These are phyloP conservation scores for Epizoanthus scotinus DNA, from an alignment of 92 coral and sea anemone genomes.

Conservation along the genomic window DNA sequence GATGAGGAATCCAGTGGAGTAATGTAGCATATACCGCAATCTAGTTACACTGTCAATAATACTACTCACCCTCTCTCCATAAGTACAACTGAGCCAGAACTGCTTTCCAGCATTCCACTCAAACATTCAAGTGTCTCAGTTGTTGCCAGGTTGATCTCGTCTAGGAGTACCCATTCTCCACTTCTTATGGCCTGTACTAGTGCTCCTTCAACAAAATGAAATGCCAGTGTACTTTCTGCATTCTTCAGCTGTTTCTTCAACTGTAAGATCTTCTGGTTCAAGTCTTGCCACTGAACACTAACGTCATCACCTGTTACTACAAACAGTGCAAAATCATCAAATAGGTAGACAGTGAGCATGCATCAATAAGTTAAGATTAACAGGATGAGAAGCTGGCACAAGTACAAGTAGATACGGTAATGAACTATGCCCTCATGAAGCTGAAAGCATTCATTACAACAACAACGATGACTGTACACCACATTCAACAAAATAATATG, in stretches of 20 bases:
- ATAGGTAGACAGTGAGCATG: too few relatives aligned
- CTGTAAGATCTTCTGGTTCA: slow-evolving; percentile 70
- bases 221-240: slow-evolving; percentile 87
- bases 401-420: too few relatives aligned
- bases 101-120: slow-evolving; percentile 94
- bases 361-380: too few relatives aligned
- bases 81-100: slow-evolving; percentile 87
- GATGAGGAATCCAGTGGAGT: neutral
- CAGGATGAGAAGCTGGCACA: too few relatives aligned
- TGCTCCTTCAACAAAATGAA: slow-evolving; percentile 94
- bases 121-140: slow-evolving; percentile 96
- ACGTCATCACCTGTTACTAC: slow-evolving; percentile 31
- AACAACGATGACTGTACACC: too few relatives aligned
- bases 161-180: slow-evolving; percentile 95
- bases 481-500: too few relatives aligned
- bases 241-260: slow-evolving; percentile 79
- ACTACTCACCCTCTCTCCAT: slow-evolving; percentile 90
- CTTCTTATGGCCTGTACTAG: slow-evolving; percentile 79
- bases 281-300: slow-evolving; percentile 61
- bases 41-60: neutral
- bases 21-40: neutral
- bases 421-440: too few relatives aligned
- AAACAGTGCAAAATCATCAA: neutral
- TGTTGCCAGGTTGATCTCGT: slow-evolving; percentile 97
- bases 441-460: too few relatives aligned